phyloP scores from a whole-genome alignment of 2,888 invertebrate genomes.

The Callyntrura sp. region DNA sequence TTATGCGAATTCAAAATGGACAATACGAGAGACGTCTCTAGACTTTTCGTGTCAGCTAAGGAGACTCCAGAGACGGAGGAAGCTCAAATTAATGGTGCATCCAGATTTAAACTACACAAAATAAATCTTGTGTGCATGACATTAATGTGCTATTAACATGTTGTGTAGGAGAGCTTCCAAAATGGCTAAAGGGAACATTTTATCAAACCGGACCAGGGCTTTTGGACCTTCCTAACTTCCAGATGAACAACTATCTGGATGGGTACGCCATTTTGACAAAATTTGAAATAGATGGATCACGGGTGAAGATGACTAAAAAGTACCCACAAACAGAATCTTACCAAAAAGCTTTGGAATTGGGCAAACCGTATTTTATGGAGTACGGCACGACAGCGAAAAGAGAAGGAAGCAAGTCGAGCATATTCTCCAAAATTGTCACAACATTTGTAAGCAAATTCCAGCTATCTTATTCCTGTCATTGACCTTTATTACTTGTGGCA shows the following conservation, averaged over 20 bases:
- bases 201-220: constrained; percentile 86
- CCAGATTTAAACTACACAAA: no score
- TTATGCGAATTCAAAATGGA: no score
- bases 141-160: no score
- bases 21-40: constrained; percentile 35
- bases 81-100: constrained; percentile 54
- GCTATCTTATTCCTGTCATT: not conserved
- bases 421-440: constrained; percentile 85
- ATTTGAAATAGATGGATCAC: constrained; percentile 85
- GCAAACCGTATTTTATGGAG: constrained; percentile 86
- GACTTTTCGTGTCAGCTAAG: constrained; percentile 56
- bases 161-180: constrained; percentile 85
- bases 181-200: constrained; percentile 86
- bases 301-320: constrained; percentile 84
- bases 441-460: constrained; percentile 83
- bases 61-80: constrained; percentile 56
- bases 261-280: constrained; percentile 86
- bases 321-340: constrained; percentile 86
- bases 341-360: constrained; percentile 85
- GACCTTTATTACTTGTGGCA: not conserved
- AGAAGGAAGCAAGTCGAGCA: constrained; percentile 86
- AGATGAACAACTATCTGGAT: constrained; percentile 86
- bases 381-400: constrained; percentile 86
- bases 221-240: constrained; percentile 85
- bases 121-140: no score